Conservation (phyloP, 2,113 vertebrate species). For the Paramormyrops kingsleyae region DNA sequence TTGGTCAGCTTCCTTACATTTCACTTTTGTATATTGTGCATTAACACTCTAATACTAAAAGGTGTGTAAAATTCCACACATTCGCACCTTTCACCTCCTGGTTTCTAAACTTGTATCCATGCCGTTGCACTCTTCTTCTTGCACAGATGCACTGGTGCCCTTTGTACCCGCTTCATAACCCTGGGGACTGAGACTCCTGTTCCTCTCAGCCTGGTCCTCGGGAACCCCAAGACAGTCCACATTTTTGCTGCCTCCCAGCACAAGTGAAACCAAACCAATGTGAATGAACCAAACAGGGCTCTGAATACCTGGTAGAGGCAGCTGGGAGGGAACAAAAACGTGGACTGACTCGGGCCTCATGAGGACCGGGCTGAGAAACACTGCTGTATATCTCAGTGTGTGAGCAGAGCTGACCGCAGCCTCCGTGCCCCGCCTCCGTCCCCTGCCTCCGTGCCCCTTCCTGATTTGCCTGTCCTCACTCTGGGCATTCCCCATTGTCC, state of each 20-base stretch:
- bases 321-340: neutral
- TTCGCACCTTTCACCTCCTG: neutral
- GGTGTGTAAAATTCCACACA: neutral
- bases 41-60: neutral
- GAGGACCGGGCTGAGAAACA: neutral
- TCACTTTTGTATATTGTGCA: neutral
- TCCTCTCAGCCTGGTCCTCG: neutral
- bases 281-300: neutral
- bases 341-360: neutral
- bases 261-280: neutral
- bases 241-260: neutral
- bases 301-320: neutral
- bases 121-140: neutral
- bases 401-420: neutral
- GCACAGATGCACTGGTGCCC: neutral
- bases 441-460: neutral
- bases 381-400: neutral
- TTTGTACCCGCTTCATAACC: neutral
- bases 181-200: neutral
- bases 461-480: neutral
- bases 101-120: neutral
- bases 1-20: neutral
- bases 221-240: neutral
- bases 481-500: neutral
- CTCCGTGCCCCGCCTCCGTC: neutral